Evolutionary conservation across 2,113 vertebrate species (phyloP).

Genomic region (Pavo muticus): DNA sequence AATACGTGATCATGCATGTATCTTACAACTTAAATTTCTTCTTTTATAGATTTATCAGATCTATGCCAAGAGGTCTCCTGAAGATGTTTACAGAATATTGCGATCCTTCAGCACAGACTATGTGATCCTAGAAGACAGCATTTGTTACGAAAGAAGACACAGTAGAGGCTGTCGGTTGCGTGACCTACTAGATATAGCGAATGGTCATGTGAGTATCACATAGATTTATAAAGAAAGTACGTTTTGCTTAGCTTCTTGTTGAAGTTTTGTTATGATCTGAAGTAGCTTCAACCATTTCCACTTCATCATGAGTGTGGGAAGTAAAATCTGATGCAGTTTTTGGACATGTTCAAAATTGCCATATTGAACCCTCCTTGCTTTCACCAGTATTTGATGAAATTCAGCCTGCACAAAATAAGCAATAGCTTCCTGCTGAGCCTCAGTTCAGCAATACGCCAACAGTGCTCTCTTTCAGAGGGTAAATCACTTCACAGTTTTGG

Average conservation of each 20-base stretch:
- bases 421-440: background rate
- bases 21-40: background rate
- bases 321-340: background rate
- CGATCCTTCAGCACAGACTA: slow-evolving; percentile 88
- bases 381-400: background rate
- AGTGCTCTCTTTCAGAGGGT: background rate
- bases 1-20: background rate
- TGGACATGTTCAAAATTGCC: background rate
- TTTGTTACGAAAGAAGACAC: slow-evolving; percentile 93
- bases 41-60: slow-evolving; percentile 91
- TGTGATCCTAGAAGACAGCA: slow-evolving; percentile 94
- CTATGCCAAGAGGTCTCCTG: slow-evolving; percentile 87
- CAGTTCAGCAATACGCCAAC: background rate
- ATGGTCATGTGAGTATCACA: slow-evolving; percentile 88
- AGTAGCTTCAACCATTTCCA: background rate
- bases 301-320: background rate
- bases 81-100: slow-evolving; percentile 86
- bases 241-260: background rate
- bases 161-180: slow-evolving; percentile 90
- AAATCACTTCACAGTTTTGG: background rate
- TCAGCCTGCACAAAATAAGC: background rate
- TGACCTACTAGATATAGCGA: slow-evolving; percentile 92
- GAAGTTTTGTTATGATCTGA: rapidly evolving
- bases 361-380: background rate
- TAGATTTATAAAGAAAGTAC: rapidly evolving